phyloP scores from a whole-genome alignment of 2,113 vertebrate genomes.

The Manacus vitellinus region DNA sequence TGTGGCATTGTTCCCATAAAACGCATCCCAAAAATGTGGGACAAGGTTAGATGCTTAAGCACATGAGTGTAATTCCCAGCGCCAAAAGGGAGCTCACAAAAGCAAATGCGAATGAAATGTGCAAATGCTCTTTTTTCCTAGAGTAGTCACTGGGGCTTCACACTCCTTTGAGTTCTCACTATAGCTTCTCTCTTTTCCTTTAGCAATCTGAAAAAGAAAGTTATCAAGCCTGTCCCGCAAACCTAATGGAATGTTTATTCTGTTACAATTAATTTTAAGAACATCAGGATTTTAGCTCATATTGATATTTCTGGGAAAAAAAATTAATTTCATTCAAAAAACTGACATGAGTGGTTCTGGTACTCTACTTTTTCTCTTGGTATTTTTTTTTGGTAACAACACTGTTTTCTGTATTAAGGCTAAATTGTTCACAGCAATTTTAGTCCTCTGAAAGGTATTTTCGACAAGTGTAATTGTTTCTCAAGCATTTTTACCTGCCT shows the following conservation, averaged over 20 bases:
- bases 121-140: not conserved
- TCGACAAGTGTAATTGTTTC: not conserved
- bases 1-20: rapidly evolving
- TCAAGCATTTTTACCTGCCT: not conserved
- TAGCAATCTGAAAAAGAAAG: not conserved
- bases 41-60: not conserved
- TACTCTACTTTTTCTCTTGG: not conserved
- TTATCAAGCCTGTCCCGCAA: not conserved
- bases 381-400: not conserved
- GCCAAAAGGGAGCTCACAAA: not conserved
- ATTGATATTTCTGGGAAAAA: not conserved
- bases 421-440: not conserved
- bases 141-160: not conserved
- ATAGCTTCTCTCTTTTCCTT: not conserved
- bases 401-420: not conserved
- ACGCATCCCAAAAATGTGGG: not conserved
- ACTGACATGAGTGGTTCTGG: not conserved
- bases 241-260: not conserved
- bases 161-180: not conserved
- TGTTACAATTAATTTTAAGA: not conserved
- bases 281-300: not conserved
- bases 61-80: not conserved
- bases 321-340: not conserved
- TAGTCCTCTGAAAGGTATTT: not conserved
- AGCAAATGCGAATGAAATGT: not conserved